Percentiles rank a stretch among this genome's conserved stretches.
phyloP scores from a whole-genome alignment of 2,888 invertebrate genomes.

The Lottia gigantea region DNA sequence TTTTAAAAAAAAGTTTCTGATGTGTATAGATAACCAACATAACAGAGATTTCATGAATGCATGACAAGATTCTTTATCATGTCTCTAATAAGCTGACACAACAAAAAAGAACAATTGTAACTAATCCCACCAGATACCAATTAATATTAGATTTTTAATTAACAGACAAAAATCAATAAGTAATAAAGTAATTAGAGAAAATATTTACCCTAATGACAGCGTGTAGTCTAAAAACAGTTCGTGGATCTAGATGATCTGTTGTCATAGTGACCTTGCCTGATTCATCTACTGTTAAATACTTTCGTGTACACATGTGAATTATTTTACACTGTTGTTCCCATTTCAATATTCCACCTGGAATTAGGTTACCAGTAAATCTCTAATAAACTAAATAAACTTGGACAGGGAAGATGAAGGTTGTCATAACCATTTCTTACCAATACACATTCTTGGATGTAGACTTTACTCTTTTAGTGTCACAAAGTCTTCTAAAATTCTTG shows the following conservation, averaged over 20 bases:
- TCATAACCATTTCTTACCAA: too few species aligned
- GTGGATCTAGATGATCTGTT: slow-evolving; percentile 53
- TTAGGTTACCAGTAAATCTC: too few species aligned
- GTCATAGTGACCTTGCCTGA: slow-evolving; percentile 53
- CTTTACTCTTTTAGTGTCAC: too few species aligned
- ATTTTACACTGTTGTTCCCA: slow-evolving; percentile 66
- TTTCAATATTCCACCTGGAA: slow-evolving; percentile 57
- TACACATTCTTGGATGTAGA: too few species aligned
- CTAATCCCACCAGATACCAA: not conserved
- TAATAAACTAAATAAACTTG: too few species aligned
- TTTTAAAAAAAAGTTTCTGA: too few species aligned
- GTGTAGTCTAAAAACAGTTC: slow-evolving; percentile 63
- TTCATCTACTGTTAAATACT: slow-evolving; percentile 58
- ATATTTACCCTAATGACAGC: slow-evolving; percentile 62
- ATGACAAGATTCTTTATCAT: too few species aligned
- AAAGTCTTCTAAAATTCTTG: too few species aligned
- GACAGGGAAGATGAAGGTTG: too few species aligned
- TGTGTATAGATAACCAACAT: too few species aligned
- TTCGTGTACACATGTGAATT: slow-evolving; percentile 62
- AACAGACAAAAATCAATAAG: not conserved
- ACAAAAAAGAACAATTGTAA: not conserved
- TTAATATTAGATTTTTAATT: not conserved
- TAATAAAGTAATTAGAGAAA: not conserved
- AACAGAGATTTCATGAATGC: too few species aligned
- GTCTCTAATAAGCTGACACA: not conserved